Evolutionary conservation across 2,888 invertebrate genomes (phyloP).

Genomic region (Nomada fucata): DNA sequence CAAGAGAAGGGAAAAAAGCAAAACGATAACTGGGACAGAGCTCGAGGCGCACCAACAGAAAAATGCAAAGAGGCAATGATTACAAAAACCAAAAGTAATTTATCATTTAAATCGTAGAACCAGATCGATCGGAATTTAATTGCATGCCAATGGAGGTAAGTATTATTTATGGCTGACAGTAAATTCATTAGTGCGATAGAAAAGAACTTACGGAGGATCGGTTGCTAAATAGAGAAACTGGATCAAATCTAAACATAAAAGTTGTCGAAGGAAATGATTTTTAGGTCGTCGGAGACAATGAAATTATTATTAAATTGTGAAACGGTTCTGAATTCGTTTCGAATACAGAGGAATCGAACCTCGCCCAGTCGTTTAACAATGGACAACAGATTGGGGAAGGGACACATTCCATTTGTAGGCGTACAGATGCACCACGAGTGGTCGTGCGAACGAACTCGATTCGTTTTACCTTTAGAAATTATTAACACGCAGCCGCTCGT

Average conservation of each 20-base stretch:
- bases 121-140: too few relatives aligned
- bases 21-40: neutral
- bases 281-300: neutral
- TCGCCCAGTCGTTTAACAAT: conserved; percentile 44
- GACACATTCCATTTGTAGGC: conserved; percentile 52
- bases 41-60: neutral
- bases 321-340: neutral
- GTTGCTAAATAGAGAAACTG: too few relatives aligned
- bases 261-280: too few relatives aligned
- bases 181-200: conserved; percentile 1
- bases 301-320: neutral
- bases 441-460: conserved; percentile 31
- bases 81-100: too few relatives aligned
- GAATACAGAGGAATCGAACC: conserved; percentile 25
- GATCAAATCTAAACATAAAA: too few relatives aligned
- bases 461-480: conserved; percentile 37
- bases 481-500: conserved; percentile 36
- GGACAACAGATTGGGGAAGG: conserved; percentile 28
- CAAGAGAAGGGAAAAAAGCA: neutral
- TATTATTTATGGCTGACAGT: neutral
- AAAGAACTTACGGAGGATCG: neutral
- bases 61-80: too few relatives aligned
- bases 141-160: too few relatives aligned
- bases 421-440: conserved; percentile 37
- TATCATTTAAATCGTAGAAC: too few relatives aligned